Evolutionary conservation across 2,888 invertebrate genomes (phyloP).

Genomic region (Eupeodes luniger): DNA sequence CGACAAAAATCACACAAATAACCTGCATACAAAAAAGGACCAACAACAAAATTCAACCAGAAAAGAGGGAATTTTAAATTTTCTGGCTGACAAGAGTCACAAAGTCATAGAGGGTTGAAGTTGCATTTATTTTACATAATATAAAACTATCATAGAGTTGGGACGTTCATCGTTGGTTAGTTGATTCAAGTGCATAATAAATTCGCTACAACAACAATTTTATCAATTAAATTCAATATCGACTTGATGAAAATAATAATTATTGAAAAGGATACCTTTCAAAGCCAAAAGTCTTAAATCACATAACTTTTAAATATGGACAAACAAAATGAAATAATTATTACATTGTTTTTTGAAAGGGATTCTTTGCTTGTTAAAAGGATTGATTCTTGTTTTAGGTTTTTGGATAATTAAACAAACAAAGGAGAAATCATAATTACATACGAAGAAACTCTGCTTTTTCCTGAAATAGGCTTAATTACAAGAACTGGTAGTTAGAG

Average conservation of each 20-base stretch:
- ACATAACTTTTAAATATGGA: neutral
- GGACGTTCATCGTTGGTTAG: neutral
- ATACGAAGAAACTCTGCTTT: too few species aligned
- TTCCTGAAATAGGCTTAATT: too few species aligned
- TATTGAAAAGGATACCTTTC: neutral
- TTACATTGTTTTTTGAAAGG: neutral
- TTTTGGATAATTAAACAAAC: too few species aligned
- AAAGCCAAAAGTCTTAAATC: neutral
- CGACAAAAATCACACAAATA: conserved; percentile 16
- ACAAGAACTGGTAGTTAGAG: too few species aligned
- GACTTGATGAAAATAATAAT: neutral
- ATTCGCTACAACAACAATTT: neutral
- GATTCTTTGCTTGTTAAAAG: too few species aligned
- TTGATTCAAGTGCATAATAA: conserved; percentile 10
- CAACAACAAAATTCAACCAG: neutral
- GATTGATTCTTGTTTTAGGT: too few species aligned
- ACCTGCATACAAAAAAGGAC: neutral
- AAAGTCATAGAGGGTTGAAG: neutral
- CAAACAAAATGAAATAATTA: neutral
- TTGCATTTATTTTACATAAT: too few species aligned
- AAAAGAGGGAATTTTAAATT: conserved; percentile 23
- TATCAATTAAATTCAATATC: neutral
- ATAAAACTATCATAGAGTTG: neutral
- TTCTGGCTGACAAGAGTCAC: conserved; percentile 26
- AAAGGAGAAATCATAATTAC: too few species aligned